Percentiles rank a stretch among this genome's conserved stretches.
Conservation (phyloP, 1,140 invertebrate genomes). For the Drosophila mojavensis region DNA sequence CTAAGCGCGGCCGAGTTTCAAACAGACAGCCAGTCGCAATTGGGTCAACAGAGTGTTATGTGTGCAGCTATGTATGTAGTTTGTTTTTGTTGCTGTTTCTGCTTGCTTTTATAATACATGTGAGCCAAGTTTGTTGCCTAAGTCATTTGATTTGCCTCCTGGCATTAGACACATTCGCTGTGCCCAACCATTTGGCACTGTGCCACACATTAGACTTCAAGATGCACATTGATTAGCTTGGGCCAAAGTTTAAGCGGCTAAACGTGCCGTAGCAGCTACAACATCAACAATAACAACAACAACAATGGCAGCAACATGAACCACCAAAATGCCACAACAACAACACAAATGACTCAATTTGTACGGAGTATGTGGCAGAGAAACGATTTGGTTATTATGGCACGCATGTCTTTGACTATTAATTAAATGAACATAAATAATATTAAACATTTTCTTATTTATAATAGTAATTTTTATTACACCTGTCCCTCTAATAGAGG, state of each 20-base stretch:
- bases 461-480: slow-evolving; percentile 30
- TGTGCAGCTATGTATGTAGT: slow-evolving; percentile 50
- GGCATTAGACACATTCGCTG: slow-evolving; percentile 45
- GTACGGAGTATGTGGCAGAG: slow-evolving; percentile 6
- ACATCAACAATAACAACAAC: slow-evolving; percentile 9
- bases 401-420: slow-evolving; percentile 35
- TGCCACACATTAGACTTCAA: slow-evolving; percentile 66
- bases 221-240: slow-evolving; percentile 72
- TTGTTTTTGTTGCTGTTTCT: too few relatives aligned
- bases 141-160: slow-evolving; percentile 57
- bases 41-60: slow-evolving; percentile 79
- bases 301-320: neutral
- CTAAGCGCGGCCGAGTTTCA: slow-evolving; percentile 62
- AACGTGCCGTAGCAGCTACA: slow-evolving; percentile 54
- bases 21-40: slow-evolving; percentile 43
- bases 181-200: slow-evolving; percentile 36
- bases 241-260: slow-evolving; percentile 77
- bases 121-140: slow-evolving; percentile 61
- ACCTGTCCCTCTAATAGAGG: neutral
- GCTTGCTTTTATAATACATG: slow-evolving; percentile 59
- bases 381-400: slow-evolving; percentile 24
- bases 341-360: slow-evolving; percentile 63
- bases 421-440: slow-evolving; percentile 54
- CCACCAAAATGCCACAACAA: slow-evolving; percentile 28
- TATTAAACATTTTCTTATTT: slow-evolving; percentile 9